Evolutionary conservation across 1,140 invertebrate genomes (phyloP).

Genomic region (Grapholita molesta): DNA sequence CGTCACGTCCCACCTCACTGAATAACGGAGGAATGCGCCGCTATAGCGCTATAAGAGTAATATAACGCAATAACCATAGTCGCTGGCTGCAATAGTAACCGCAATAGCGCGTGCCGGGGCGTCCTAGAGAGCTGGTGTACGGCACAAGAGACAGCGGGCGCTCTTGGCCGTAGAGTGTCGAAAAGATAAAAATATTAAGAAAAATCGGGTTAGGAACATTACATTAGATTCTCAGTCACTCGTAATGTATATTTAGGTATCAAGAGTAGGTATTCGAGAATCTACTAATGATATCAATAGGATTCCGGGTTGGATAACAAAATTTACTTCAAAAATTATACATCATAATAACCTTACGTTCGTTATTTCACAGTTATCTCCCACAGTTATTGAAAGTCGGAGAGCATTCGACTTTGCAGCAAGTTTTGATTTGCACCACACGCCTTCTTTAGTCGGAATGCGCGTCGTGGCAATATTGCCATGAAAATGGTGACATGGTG

Average conservation of each 20-base stretch:
- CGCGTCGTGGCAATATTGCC: background rate
- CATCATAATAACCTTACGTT: no score
- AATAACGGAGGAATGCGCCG: background rate
- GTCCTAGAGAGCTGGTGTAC: background rate
- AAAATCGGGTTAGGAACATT: background rate
- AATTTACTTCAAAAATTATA: no score
- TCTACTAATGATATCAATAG: no score
- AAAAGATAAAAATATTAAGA: no score
- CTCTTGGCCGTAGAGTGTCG: no score
- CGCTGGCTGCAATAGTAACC: constrained; percentile 1
- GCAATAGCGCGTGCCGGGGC: background rate
- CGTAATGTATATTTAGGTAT: no score
- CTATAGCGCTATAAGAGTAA: background rate
- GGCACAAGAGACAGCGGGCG: background rate
- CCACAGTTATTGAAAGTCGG: background rate
- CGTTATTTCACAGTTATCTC: background rate
- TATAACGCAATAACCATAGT: constrained; percentile 1
- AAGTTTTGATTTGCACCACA: background rate
- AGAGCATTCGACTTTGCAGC: background rate
- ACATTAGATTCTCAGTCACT: no score
- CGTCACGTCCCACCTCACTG: background rate
- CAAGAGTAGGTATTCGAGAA: no score
- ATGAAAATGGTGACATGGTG: background rate
- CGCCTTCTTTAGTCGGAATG: background rate
- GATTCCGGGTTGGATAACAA: no score